phyloP scores from a whole-genome alignment of 2,113 vertebrate species.

The Stigmatopora nigra region DNA sequence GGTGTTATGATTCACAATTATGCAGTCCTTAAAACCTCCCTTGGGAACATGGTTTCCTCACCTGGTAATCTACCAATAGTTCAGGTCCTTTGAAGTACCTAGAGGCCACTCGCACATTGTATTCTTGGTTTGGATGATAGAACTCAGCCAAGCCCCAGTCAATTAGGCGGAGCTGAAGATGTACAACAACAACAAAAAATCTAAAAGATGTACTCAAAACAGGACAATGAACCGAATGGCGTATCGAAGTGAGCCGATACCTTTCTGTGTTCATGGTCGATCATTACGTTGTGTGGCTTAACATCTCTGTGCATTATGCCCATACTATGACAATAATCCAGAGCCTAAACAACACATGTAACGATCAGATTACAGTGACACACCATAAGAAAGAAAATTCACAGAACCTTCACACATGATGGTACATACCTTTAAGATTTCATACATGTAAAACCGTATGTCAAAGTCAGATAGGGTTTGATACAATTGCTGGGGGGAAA shows the following conservation, averaged over 20 bases:
- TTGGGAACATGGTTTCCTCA: constrained; percentile 24
- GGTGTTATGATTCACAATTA: background rate
- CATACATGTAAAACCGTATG: constrained; percentile 87
- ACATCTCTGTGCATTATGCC: constrained; percentile 85
- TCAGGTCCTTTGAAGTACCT: constrained; percentile 84
- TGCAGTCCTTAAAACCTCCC: background rate
- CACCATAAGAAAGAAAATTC: background rate
- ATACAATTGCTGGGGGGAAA: constrained; percentile 74
- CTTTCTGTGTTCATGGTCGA: constrained; percentile 85
- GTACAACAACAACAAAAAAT: background rate
- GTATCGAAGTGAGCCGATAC: constrained; percentile 43
- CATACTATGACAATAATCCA: constrained; percentile 81
- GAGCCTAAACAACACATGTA: constrained; percentile 45
- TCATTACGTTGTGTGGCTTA: constrained; percentile 86
- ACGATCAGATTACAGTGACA: background rate
- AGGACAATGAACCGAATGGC: background rate
- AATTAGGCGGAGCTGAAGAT: constrained; percentile 75
- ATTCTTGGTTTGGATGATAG: constrained; percentile 82
- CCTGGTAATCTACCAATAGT: constrained; percentile 82
- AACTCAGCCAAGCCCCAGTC: constrained; percentile 84
- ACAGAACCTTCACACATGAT: background rate
- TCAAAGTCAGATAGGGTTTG: constrained; percentile 82
- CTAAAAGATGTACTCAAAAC: background rate
- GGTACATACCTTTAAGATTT: constrained; percentile 77
- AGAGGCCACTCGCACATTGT: constrained; percentile 81